These are phyloP conservation scores for Chloroceryle aenea DNA, from an alignment of 2,113 vertebrate genomes.

Conservation along the genomic window DNA sequence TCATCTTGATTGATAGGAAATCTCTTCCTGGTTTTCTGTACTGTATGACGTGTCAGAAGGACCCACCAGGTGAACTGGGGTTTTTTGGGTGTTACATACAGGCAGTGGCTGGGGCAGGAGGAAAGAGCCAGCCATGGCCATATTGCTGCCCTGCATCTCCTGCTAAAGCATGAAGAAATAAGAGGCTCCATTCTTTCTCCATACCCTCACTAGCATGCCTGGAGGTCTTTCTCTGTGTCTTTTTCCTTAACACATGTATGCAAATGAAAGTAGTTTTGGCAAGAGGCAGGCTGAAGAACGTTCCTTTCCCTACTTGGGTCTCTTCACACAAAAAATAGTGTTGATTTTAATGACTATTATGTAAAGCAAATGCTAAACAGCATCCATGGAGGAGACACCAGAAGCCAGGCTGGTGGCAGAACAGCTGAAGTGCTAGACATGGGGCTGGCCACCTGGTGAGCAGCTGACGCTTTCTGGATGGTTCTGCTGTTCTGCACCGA, in stretches of 20 bases:
- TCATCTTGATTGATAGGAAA: neutral
- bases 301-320: neutral
- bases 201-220: neutral
- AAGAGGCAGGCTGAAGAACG: neutral
- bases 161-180: neutral
- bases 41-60: neutral
- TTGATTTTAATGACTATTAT: neutral
- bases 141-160: neutral
- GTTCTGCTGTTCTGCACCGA: neutral
- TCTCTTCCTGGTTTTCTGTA: neutral
- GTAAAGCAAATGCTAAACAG: neutral
- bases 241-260: neutral
- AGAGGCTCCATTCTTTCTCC: neutral
- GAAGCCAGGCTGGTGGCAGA: neutral
- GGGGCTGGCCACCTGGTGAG: neutral
- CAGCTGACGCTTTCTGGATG: neutral
- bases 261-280: neutral
- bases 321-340: neutral
- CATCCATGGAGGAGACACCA: rapidly evolving
- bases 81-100: neutral
- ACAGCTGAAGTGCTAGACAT: neutral
- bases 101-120: neutral
- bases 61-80: neutral
- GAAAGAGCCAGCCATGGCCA: neutral
- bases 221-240: neutral